Evolutionary conservation across 2,888 invertebrate species (phyloP), one percentile per base, ranked within the genome.

Genomic region (Ischnura elegans): DNA sequence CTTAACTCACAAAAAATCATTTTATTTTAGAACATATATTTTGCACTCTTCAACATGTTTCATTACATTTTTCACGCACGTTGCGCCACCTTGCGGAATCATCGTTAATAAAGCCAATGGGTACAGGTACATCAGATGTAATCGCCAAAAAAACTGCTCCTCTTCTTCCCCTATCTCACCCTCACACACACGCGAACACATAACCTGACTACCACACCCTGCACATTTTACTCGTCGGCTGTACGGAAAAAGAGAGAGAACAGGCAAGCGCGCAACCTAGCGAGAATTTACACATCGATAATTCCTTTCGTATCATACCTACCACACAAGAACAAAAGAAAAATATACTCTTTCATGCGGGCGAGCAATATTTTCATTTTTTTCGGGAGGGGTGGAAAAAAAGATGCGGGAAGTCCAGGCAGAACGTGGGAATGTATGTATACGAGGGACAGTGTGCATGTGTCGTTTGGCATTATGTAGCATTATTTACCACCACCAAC

Each of bases 271-370:
- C n/a, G 36, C 76, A 76, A n/a, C 66, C 66, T 66, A 66, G 66
- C 29, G 66, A 29, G 66, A 76, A 76, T 76, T 76, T 76, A 76
- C 76, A 76, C 76, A 29, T 76, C 76, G 76, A 76, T 76, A 76
- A 76, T 76, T 76, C 76, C 36, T 76, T 76, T 76, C 76, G 76
- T 10, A 76, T 36, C 76, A 76, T 36, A 76, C 76, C 29, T 36
- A 76, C 76, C 29, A 36, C 76, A 76, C 76, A 76, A 76, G 76
- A 36, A 36, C 76, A 76, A 36, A 76, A 61, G 25, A 61, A 61
- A 61, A 25, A 61, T 13, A 76, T 10, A 36, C 36, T 36, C 66
- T 76, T 29, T 76, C 76, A 76, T 36, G 36, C 29, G 36, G 36
- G 16, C 76, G 36, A 76, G 76, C 13, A 36, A 36, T 36, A 36